Conservation (phyloP, 2,113 vertebrate species). For the Grammomys dolichurus region DNA sequence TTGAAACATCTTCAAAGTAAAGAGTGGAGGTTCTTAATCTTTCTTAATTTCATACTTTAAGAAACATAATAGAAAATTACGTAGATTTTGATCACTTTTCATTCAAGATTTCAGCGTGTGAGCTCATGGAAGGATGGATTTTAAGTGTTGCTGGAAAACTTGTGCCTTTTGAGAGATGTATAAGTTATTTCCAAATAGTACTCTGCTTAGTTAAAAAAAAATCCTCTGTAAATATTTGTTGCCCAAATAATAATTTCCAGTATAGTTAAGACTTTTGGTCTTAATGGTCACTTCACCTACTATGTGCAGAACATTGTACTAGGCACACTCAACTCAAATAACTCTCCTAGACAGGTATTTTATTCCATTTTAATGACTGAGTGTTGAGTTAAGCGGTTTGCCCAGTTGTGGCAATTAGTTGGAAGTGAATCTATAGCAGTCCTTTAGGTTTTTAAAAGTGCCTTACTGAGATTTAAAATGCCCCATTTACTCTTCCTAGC, state of each 20-base stretch:
- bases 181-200: slow-evolving; percentile 65
- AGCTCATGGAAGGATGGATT: slow-evolving; percentile 56
- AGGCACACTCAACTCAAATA: background rate
- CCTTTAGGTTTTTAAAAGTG: background rate
- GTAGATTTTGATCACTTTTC: slow-evolving; percentile 74
- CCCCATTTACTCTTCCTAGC: background rate
- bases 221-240: slow-evolving; percentile 69
- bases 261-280: slow-evolving; percentile 49
- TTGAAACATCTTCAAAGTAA: slow-evolving; percentile 78
- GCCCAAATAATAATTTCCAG: slow-evolving; percentile 55
- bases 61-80: slow-evolving; percentile 79
- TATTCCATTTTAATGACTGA: slow-evolving; percentile 46
- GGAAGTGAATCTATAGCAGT: background rate
- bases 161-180: slow-evolving; percentile 51
- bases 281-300: background rate
- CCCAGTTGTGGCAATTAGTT: background rate
- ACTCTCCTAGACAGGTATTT: background rate
- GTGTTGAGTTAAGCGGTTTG: background rate
- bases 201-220: slow-evolving; percentile 33
- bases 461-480: background rate
- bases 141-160: slow-evolving; percentile 70
- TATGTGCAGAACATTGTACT: background rate
- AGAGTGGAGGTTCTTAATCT: slow-evolving; percentile 78
- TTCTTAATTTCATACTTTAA: slow-evolving; percentile 76
- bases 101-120: slow-evolving; percentile 86